A percentile compares a stretch with the other conserved stretches of the same genome.
These are phyloP conservation scores for Stictocephala bisonia DNA, from an alignment of 2,888 invertebrate species.

Conservation along the genomic window DNA sequence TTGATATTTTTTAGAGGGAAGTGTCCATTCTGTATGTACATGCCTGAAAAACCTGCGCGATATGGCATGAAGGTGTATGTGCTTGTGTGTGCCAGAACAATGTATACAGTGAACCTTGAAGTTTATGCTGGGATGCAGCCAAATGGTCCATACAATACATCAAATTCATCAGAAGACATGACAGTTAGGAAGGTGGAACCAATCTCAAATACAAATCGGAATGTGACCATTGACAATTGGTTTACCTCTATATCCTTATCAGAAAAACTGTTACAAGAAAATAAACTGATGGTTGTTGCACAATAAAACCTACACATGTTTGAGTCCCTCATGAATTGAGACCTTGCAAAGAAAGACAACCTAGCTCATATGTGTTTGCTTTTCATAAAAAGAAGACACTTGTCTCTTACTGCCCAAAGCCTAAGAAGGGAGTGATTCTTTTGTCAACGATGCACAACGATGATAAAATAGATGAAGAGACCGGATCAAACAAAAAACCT, in stretches of 20 bases:
- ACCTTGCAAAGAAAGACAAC: not conserved
- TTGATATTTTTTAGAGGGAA: not conserved
- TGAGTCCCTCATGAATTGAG: constrained; percentile 43
- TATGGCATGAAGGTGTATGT: constrained; percentile 50
- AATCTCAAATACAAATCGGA: constrained; percentile 47
- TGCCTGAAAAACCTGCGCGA: constrained; percentile 14
- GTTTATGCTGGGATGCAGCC: constrained; percentile 51
- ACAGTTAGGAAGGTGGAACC: constrained; percentile 33
- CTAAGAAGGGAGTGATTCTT: constrained; percentile 12
- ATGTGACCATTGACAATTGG: constrained; percentile 52
- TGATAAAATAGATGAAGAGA: constrained; percentile 8
- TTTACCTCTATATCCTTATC: constrained; percentile 54
- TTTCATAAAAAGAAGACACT: constrained; percentile 27
- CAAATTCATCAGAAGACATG: constrained; percentile 37
- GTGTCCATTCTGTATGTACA: not conserved
- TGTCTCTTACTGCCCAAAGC: constrained; percentile 25
- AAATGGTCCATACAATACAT: constrained; percentile 25
- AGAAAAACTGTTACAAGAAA: constrained; percentile 50
- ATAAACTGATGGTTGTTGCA: constrained; percentile 51
- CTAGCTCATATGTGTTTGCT: constrained; percentile 5
- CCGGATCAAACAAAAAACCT: not conserved
- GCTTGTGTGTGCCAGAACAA: constrained; percentile 40
- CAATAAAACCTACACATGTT: constrained; percentile 34
- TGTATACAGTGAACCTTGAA: constrained; percentile 45
- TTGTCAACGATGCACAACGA: constrained; percentile 14